phyloP scores from a whole-genome alignment of 2,797 vertebrate genomes.

The Hybognathus amarus region DNA sequence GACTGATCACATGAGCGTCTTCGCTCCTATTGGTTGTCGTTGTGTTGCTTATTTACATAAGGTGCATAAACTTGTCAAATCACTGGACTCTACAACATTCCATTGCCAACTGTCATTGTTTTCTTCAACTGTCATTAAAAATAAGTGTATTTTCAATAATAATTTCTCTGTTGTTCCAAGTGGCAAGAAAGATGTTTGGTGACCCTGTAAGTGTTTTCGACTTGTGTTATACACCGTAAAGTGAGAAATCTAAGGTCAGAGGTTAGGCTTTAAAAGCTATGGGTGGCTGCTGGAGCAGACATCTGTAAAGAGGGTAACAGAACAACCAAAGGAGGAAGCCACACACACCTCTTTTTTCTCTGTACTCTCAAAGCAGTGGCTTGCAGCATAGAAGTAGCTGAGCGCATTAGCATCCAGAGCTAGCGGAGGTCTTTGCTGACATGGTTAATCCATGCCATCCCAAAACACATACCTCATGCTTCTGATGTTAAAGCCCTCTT shows the following conservation, averaged over 20 bases:
- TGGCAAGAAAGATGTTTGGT: slow-evolving; percentile 35
- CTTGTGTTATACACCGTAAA: slow-evolving; percentile 41
- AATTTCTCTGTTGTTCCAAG: slow-evolving; percentile 39
- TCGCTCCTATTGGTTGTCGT: neutral
- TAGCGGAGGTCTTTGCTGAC: slow-evolving; percentile 59
- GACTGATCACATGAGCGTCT: neutral
- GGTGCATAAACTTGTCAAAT: neutral
- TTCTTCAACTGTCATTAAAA: neutral
- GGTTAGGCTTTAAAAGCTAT: slow-evolving; percentile 53
- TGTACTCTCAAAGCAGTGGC: slow-evolving; percentile 44
- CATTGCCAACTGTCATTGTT: neutral
- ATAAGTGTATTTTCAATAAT: no score
- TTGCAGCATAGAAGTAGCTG: slow-evolving; percentile 47
- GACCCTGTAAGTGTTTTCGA: slow-evolving; percentile 44
- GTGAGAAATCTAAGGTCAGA: slow-evolving; percentile 39
- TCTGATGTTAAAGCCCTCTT: slow-evolving; percentile 62
- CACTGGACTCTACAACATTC: neutral
- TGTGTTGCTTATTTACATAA: neutral
- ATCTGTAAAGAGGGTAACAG: slow-evolving; percentile 54
- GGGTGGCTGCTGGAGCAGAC: slow-evolving; percentile 60
- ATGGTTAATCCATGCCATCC: slow-evolving; percentile 61
- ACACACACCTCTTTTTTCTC: slow-evolving; percentile 9
- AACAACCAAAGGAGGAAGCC: slow-evolving; percentile 28
- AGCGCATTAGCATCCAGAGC: slow-evolving; percentile 53
- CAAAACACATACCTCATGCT: slow-evolving; percentile 60